Evolutionary conservation across 2,797 vertebrate species (phyloP), one percentile per base, ranked within the genome.

Genomic region (Thripadectes ignobilis): DNA sequence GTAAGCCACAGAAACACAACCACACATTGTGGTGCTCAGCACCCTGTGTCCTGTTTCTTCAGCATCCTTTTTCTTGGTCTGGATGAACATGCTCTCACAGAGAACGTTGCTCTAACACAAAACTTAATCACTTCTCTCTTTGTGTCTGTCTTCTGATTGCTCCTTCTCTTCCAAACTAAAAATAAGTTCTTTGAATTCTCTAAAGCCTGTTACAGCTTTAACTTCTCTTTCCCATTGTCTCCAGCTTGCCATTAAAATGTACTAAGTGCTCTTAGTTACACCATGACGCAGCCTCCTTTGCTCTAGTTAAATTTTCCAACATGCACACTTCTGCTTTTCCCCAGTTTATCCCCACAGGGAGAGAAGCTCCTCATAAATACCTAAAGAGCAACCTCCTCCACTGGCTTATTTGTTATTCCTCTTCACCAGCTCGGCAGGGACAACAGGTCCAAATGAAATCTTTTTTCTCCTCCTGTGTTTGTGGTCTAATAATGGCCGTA

Each of bases 361-460:
- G 93, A 96, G 92, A 93, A 95, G 93, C 77, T 97, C 92, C 96
- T 97, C 95, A 93, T 97, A 97, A 97, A 96, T 97, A 93, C 96
- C 94, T 97, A 95, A 97, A 95, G 94, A 96, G 74, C 80, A 94
- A 92, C 86, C 96, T 96, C 92, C 88, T 96, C 90, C 80, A 79
- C 63, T 95, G 21, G 0, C 88, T 95, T 97, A 95, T 93, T 97
- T 96, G 95, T 93, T 97, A 97, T 97, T 96, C 94, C 93, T 94
- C 88, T 88, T 96, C 84, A 92, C 90, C 93, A 95, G 86, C 94
- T 93, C 93, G 1, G 74, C 92, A 89, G 86, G 89, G 86, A 97
- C 96, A 97, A 96, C 95, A 97, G 93, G 96, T 93, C 94, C 96
- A 95, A 97, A 93, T 95, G 94, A 97, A 95, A 95, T 95, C 92